Evolutionary conservation across 2,888 invertebrate genomes (phyloP).

Genomic region (Xylota segnis): DNA sequence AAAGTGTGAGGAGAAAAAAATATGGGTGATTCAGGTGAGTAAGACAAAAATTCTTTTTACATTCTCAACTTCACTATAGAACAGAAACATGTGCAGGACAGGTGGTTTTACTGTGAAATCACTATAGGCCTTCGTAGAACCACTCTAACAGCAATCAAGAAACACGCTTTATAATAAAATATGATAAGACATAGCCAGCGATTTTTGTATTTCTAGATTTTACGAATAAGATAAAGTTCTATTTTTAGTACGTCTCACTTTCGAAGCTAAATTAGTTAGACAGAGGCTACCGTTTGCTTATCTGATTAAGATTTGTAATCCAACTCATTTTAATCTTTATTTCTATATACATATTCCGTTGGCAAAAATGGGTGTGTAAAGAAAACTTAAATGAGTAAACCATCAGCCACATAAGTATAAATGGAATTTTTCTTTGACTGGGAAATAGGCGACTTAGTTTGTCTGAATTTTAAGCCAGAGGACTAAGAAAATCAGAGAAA

Average conservation of each 20-base stretch:
- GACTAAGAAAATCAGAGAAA: no score
- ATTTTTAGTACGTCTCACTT: neutral
- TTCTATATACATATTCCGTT: neutral
- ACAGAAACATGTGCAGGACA: slow-evolving; percentile 1
- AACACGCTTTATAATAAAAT: neutral
- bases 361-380: neutral
- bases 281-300: neutral
- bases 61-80: slow-evolving; percentile 19
- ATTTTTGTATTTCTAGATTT: neutral
- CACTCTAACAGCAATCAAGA: neutral
- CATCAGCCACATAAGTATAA: neutral
- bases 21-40: slow-evolving; percentile 83
- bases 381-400: neutral
- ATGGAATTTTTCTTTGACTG: neutral
- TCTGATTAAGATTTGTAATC: neutral
- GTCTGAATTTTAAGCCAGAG: no score
- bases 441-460: no score
- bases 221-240: neutral
- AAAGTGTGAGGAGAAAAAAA: slow-evolving; percentile 35
- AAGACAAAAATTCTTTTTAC: neutral
- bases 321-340: neutral
- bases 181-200: slow-evolving; percentile 9
- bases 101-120: slow-evolving; percentile 2
- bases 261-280: neutral
- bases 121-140: neutral